Evolutionary conservation across 2,113 vertebrate genomes (phyloP).

Genomic region (Carassius carassius): DNA sequence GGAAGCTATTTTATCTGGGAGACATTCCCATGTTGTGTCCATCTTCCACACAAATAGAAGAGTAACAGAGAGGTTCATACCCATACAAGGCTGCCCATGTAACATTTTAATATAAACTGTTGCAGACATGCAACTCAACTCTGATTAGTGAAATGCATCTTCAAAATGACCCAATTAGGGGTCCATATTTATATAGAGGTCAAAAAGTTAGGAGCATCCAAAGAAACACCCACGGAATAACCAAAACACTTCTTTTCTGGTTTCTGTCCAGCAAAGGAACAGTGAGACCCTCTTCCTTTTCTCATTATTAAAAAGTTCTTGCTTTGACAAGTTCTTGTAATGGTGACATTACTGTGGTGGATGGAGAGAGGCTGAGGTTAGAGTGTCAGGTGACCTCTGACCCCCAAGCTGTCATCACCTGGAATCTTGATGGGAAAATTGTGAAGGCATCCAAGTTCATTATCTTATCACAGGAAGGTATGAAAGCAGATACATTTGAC

Average conservation of each 20-base stretch:
- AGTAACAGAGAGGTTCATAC: slow-evolving; percentile 69
- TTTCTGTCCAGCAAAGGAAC: slow-evolving; percentile 25
- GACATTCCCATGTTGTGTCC: slow-evolving; percentile 32
- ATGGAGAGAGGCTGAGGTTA: slow-evolving; percentile 81
- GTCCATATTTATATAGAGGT: slow-evolving; percentile 67
- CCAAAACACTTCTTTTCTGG: slow-evolving; percentile 44
- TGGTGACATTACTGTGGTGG: slow-evolving; percentile 75
- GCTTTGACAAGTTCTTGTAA: no score
- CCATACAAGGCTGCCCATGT: slow-evolving; percentile 75
- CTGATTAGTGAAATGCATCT: slow-evolving; percentile 70
- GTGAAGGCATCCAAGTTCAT: slow-evolving; percentile 84
- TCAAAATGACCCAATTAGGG: slow-evolving; percentile 43
- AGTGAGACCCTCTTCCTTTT: not conserved
- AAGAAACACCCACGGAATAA: slow-evolving; percentile 63
- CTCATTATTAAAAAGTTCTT: not conserved
- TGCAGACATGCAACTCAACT: slow-evolving; percentile 63
- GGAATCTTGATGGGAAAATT: slow-evolving; percentile 82
- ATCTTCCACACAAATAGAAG: slow-evolving; percentile 62
- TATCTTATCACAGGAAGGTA: slow-evolving; percentile 83
- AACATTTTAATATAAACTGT: slow-evolving; percentile 76
- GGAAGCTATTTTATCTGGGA: slow-evolving; percentile 33
- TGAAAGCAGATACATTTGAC: slow-evolving; percentile 49
- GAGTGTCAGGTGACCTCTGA: slow-evolving; percentile 81
- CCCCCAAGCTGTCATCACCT: slow-evolving; percentile 76
- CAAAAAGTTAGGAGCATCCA: slow-evolving; percentile 67